Evolutionary conservation across 2,797 vertebrate genomes (phyloP), one percentile per base, ranked within the genome.

Genomic region (Rhyacichthys aspro): DNA sequence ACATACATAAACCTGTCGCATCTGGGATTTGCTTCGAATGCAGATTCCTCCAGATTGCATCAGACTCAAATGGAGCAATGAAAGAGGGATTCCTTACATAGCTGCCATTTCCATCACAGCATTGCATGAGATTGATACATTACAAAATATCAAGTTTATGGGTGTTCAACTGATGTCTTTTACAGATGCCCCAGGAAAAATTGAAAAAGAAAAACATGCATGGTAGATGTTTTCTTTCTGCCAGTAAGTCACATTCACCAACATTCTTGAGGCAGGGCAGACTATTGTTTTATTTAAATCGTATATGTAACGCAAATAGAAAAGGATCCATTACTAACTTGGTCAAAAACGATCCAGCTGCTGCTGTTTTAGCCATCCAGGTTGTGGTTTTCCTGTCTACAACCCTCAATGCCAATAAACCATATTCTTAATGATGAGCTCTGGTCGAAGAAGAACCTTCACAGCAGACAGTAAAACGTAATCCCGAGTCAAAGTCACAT

Each of bases 91-190:
- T 90, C 90, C 80, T 78, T 59, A 84, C 84, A 91, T 90, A 87
- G 78, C 88, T 89, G 86, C 83, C 86, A 73, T 91, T 89, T 83
- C 88, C 84, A 91, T 91, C 89, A 87, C 75, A 75, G 74, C 28
- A 33, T 70, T 69, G 78, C 85, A 89, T 72, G 76, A 79, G 79
- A 82, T 83, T 9, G 56, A 87, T 71, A 65, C 80, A 63, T 83
- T 80, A 82, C 81, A 74, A 86, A 85, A 88, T 82, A 88, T 86
- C 78, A 69, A 14, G 83, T 90, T 90, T 82, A 86, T 81, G 69
- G 81, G 82, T 73, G 18, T 23, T 70, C 55, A 58, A 68, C 78
- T 86, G 76, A 90, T 86, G 81, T 39, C 44, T 86, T 89, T 72
- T 37, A 46, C 90, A 90, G 89, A 70, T 79, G 78, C 60, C 16